Evolutionary conservation across 2,797 vertebrate species (phyloP), one percentile per base, ranked within the genome.

Genomic region (Eleutherodactylus coqui): DNA sequence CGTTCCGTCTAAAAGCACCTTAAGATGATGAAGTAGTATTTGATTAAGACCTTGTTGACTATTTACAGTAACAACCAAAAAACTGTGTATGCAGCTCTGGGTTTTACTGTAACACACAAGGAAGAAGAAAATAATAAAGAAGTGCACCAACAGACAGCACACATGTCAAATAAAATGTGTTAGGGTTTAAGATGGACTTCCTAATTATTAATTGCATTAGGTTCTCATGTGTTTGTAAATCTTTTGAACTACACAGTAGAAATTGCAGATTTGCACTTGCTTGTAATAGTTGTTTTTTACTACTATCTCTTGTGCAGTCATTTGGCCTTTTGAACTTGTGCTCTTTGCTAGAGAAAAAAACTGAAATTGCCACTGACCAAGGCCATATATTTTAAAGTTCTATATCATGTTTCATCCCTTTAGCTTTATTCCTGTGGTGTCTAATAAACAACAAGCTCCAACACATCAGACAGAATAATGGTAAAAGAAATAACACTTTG

Each of bases 401-500:
- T 51, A 34, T 51, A 76, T 51, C 75, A 51, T 34, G 75, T 51
- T 76, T 53, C 75, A 49, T 76, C 75, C 75, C 51, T 77, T 77
- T 38, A 55, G 75, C 34, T 77, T 55, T 77, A 38, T 55, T 77
- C 51, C 75, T 55, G 49, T 55, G 75, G 34, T 77, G 32, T 55
- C 32, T 77, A 38, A 77, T 36, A 77, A 77, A 77, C 75, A 77
- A 36, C 49, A n/a, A 45, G 41, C 24, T 16, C 70, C 70, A 73
- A 73, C 10, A 27, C 70, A 73, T 73, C 70, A 73, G 67, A 73
- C 70, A 73, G 70, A 73, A 73, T 73, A 73, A 73, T 73, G 38
- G 38, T 43, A 45, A 41, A 73, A 73, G 70, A 73, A 73, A 73
- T 73, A 73, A 73, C 70, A 73, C 41, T 73, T 73, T 73, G 70